Evolutionary conservation across 2,113 vertebrate genomes (phyloP), one percentile per base, ranked within the genome.

Genomic region (Fukomys damarensis): DNA sequence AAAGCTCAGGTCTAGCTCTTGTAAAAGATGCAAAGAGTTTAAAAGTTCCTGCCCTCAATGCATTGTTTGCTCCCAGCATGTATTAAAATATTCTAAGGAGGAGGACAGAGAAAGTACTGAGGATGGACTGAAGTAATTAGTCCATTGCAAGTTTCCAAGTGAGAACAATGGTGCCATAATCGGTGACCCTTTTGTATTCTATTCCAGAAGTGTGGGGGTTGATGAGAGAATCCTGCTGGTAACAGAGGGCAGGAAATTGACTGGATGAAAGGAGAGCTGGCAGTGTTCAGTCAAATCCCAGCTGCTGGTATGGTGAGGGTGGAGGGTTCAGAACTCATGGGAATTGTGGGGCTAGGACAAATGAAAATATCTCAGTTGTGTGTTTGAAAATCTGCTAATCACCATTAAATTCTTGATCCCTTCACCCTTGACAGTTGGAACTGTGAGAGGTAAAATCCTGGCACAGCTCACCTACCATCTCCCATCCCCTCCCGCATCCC

Each of bases 1-100:
- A 92, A 87, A 94, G 20, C 32, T 88, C 38, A 80, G 49, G 76
- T 54, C 68, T 87, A 59, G 52, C 59, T 68, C 93, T 49, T 95
- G 43, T 65, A 58, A 83, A 61, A 14, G 32, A 65, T 49, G 26
- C 61, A 84, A 1, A 30, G 28, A 84, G 74, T 80, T 80, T 87
- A 54, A 46, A 7, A 49, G 41, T 91, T 79, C 81, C 65, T 87
- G 10, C 14, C 79, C 35, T 68, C 30, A 82, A 17, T 77, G 28
- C 13, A 91, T 30, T n/a, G 63, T n/a, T 38, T 77, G 58, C 32
- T 77, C 56, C 43, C 49, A 22, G 24, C 7, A 2, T 61, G 32
- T 41, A 59, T 49, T 93, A 86, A 79, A 81, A 81, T 79, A 66
- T 80, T 49, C 11, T 22, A 58, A 76, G 41, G 43, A 82, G 74